These are phyloP conservation scores for Neodon shergylaensis DNA, from an alignment of 2,113 vertebrate species.

Conservation along the genomic window DNA sequence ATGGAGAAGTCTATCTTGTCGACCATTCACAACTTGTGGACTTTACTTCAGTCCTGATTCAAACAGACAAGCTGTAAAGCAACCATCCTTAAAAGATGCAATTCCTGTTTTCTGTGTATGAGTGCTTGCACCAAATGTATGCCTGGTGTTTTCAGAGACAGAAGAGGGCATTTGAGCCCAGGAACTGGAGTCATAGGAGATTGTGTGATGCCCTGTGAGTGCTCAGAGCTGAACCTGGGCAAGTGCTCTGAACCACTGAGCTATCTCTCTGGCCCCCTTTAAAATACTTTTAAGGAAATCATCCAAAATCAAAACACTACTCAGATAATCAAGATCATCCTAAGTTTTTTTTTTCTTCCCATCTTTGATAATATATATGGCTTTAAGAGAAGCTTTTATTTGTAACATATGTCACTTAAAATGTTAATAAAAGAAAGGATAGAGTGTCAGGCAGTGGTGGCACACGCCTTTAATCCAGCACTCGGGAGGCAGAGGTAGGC, in stretches of 20 bases:
- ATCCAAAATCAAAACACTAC: not conserved
- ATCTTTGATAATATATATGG: not conserved
- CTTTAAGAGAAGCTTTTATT: not conserved
- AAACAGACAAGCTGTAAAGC: not conserved
- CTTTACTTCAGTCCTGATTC: not conserved
- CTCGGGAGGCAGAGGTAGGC: no score
- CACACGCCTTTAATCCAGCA: no score
- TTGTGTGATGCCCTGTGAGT: no score
- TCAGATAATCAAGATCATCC: not conserved
- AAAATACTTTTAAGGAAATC: conserved; percentile 16
- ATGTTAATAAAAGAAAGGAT: not conserved
- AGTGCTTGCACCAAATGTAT: not conserved
- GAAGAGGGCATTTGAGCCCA: not conserved
- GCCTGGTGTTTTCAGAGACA: not conserved
- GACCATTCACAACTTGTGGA: not conserved
- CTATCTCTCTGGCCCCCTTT: not conserved
- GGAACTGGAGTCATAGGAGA: not conserved
- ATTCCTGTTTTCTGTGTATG: not conserved
- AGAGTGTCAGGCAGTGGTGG: no score
- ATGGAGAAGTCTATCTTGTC: not conserved
- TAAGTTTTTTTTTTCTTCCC: not conserved
- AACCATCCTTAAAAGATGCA: not conserved
- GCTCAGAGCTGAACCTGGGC: not conserved
- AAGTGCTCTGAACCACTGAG: not conserved
- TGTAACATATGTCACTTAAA: not conserved